Conservation (phyloP, 2,888 invertebrate species). For the Drosophila pullipes region DNA sequence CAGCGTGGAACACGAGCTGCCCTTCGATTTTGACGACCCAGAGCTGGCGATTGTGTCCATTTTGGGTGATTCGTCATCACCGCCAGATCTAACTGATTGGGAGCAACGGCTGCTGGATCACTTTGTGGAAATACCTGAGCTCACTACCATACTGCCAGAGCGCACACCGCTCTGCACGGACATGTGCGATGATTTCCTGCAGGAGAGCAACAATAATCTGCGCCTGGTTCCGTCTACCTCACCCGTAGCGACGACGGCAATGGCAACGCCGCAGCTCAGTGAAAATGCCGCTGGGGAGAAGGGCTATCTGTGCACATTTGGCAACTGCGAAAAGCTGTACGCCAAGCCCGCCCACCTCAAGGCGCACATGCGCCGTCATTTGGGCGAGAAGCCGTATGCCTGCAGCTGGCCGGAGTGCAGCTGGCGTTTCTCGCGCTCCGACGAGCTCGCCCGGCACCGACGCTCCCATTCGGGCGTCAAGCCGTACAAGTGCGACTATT, state of each 20-base stretch:
- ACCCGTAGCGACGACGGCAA: neutral
- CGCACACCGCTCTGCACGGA: slow-evolving; percentile 87
- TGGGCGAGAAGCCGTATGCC: slow-evolving; percentile 91
- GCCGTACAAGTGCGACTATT: slow-evolving; percentile 95
- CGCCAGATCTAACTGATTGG: slow-evolving; percentile 81
- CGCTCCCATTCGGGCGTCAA: slow-evolving; percentile 98
- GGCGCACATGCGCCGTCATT: slow-evolving; percentile 93
- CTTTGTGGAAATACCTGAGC: slow-evolving; percentile 83
- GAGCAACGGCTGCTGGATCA: slow-evolving; percentile 84
- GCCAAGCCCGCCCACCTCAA: slow-evolving; percentile 96
- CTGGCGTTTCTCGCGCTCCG: slow-evolving; percentile 97
- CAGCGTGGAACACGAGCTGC: slow-evolving; percentile 19
- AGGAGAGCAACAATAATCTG: slow-evolving; percentile 85
- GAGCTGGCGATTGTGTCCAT: slow-evolving; percentile 28
- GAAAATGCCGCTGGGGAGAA: slow-evolving; percentile 84
- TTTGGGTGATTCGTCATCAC: slow-evolving; percentile 31
- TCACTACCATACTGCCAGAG: slow-evolving; percentile 85
- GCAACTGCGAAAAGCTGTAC: slow-evolving; percentile 92
- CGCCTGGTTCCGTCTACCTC: slow-evolving; percentile 71
- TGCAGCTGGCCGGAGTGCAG: slow-evolving; percentile 93
- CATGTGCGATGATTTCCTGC: slow-evolving; percentile 86
- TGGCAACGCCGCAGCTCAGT: slow-evolving; percentile 69
- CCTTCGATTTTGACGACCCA: slow-evolving; percentile 41
- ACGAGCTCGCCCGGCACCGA: slow-evolving; percentile 96
- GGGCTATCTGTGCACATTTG: slow-evolving; percentile 90